A percentile compares a stretch with the other conserved stretches of the same genome.
phyloP scores from a whole-genome alignment of 2,113 vertebrate species.

The Etheostoma cragini region DNA sequence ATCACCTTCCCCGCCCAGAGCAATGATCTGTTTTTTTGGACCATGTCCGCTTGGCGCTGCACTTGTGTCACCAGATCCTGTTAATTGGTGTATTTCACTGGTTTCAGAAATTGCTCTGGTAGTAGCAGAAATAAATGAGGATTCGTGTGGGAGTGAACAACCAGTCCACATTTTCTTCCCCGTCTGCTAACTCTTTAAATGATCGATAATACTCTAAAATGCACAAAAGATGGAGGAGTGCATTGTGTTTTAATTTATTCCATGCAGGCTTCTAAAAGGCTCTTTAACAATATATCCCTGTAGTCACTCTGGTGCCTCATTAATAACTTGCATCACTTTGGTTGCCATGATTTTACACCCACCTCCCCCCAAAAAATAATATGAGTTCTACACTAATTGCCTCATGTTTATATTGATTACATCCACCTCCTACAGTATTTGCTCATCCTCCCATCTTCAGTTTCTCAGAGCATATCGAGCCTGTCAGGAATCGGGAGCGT shows the following conservation, averaged over 20 bases:
- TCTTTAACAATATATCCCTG: constrained; percentile 47
- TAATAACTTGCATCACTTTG: constrained; percentile 63
- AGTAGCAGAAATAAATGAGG: constrained; percentile 32
- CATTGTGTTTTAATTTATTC: constrained; percentile 52
- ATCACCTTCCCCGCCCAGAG: constrained; percentile 18
- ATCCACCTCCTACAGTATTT: constrained; percentile 38
- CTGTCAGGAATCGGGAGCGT: constrained; percentile 48
- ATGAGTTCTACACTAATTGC: constrained; percentile 74
- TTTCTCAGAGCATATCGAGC: constrained; percentile 35
- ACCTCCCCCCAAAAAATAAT: constrained; percentile 69
- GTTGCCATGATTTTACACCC: constrained; percentile 57
- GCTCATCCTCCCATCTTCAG: constrained; percentile 56
- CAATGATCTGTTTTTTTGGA: constrained; percentile 33
- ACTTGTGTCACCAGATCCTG: constrained; percentile 23
- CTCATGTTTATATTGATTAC: constrained; percentile 74
- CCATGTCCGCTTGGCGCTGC: constrained; percentile 20
- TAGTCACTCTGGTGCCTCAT: constrained; percentile 41
- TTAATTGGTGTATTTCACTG: constrained; percentile 54
- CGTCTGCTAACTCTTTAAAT: constrained; percentile 34
- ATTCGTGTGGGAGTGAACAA: constrained; percentile 10
- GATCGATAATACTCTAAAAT: constrained; percentile 8
- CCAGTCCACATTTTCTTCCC: constrained; percentile 6
- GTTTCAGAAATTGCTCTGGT: constrained; percentile 29
- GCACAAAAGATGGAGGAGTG: constrained; percentile 31
- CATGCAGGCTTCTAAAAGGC: constrained; percentile 45